Conservation (phyloP, 2,113 vertebrate species). For the Elanoides forficatus region DNA sequence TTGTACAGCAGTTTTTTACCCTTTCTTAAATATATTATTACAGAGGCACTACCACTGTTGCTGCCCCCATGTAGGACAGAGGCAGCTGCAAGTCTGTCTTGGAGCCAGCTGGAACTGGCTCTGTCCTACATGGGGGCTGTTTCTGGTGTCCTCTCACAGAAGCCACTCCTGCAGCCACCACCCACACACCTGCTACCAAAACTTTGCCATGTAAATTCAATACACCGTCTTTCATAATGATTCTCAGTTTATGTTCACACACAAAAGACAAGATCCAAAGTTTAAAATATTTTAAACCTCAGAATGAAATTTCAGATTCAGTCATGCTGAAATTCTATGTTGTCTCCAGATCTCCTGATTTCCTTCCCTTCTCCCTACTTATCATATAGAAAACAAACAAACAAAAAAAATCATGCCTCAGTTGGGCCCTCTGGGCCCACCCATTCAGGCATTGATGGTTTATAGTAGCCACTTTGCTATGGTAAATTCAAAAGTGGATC, state of each 20-base stretch:
- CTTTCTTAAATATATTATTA: not conserved
- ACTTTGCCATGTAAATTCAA: not conserved
- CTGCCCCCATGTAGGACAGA: no score
- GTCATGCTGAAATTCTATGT: not conserved
- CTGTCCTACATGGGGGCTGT: no score
- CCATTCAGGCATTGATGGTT: not conserved
- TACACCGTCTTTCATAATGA: not conserved
- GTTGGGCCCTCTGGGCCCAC: not conserved
- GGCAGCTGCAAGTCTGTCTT: not conserved
- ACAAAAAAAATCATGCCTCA: not conserved
- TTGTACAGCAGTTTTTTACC: rapidly evolving
- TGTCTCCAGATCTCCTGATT: not conserved
- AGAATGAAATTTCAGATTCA: not conserved
- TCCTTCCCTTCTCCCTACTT: not conserved
- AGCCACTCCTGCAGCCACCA: not conserved
- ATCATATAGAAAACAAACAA: not conserved
- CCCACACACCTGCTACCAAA: not conserved
- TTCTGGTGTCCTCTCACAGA: not conserved
- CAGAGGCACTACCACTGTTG: rapidly evolving
- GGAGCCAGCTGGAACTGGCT: not conserved
- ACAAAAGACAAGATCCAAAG: not conserved
- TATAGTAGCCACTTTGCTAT: not conserved
- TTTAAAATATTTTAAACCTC: not conserved
- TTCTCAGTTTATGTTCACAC: not conserved
- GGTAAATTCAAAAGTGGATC: not conserved